phyloP scores from a whole-genome alignment of 1,140 invertebrate genomes.

The Thrips palmi region DNA sequence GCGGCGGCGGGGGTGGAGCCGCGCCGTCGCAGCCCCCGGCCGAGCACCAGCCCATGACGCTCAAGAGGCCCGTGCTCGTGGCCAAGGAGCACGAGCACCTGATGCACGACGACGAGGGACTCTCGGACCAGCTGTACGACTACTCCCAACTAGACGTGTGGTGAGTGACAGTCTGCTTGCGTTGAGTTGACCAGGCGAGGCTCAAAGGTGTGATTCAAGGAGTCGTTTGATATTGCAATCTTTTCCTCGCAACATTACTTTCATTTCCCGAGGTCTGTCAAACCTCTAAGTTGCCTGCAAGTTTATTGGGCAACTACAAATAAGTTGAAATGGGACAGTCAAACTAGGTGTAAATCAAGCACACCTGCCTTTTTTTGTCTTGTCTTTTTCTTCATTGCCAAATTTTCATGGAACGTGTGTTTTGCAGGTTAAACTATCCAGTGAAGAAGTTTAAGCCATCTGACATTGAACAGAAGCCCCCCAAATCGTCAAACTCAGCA shows the following conservation, averaged over 20 bases:
- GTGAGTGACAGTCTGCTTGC: slow-evolving; percentile 27
- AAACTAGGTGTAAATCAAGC: too few species aligned
- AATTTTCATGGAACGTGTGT: too few species aligned
- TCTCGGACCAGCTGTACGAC: slow-evolving; percentile 77
- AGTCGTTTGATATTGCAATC: background rate
- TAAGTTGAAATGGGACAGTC: too few species aligned
- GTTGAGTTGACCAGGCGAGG: background rate
- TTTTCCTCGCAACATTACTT: slow-evolving; percentile 11
- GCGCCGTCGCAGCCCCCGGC: slow-evolving; percentile 13
- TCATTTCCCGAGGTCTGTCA: too few species aligned
- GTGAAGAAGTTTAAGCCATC: slow-evolving; percentile 57
- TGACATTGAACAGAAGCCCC: slow-evolving; percentile 17
- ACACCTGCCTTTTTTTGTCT: too few species aligned
- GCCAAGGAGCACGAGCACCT: slow-evolving; percentile 53
- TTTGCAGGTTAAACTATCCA: slow-evolving; percentile 57
- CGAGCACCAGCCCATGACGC: slow-evolving; percentile 16
- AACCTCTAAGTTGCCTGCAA: too few species aligned
- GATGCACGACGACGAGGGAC: slow-evolving; percentile 48
- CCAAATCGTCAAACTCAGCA: too few species aligned
- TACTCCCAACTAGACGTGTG: slow-evolving; percentile 69
- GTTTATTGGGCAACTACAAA: too few species aligned
- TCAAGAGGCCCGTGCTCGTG: slow-evolving; percentile 51
- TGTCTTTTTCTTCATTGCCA: too few species aligned
- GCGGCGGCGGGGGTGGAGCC: slow-evolving; percentile 16
- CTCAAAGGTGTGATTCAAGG: background rate